phyloP scores from a whole-genome alignment of 2,888 invertebrate species.

The Nemotelus nigrinus region DNA sequence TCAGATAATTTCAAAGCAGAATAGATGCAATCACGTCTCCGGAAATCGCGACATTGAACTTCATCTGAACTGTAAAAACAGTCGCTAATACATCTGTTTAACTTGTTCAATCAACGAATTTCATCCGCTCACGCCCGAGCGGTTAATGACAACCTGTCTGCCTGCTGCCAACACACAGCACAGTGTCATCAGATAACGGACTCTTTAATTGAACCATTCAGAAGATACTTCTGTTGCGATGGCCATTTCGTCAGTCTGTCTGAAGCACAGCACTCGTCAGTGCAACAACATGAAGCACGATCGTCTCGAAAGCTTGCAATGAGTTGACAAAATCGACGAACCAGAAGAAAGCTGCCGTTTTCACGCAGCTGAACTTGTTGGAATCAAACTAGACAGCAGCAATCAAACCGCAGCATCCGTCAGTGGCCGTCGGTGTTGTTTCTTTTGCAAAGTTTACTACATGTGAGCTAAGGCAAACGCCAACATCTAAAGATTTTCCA shows the following conservation, averaged over 20 bases:
- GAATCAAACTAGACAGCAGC: background rate
- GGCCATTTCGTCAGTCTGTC: no score
- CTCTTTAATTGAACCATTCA: constrained; percentile 28
- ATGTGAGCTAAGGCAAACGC: background rate
- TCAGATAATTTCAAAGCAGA: no score
- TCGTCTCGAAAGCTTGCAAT: constrained; percentile 12
- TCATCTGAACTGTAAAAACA: no score
- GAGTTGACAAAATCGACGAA: background rate
- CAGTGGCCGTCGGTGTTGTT: constrained; percentile 11
- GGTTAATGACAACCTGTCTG: constrained; percentile 9
- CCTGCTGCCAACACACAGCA: background rate
- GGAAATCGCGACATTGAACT: no score
- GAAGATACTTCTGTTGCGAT: no score
- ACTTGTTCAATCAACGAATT: no score
- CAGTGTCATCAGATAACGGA: constrained; percentile 37
- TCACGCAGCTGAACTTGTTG: background rate
- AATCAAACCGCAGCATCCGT: constrained; percentile 12
- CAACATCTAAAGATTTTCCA: no score
- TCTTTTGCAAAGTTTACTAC: background rate
- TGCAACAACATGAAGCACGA: background rate
- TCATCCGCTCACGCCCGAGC: background rate
- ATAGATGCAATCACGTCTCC: no score
- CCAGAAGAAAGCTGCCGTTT: constrained; percentile 12
- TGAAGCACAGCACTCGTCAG: no score
- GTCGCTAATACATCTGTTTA: no score